Conservation (phyloP, 2,797 vertebrate species). For the Tamandua tetradactyla region DNA sequence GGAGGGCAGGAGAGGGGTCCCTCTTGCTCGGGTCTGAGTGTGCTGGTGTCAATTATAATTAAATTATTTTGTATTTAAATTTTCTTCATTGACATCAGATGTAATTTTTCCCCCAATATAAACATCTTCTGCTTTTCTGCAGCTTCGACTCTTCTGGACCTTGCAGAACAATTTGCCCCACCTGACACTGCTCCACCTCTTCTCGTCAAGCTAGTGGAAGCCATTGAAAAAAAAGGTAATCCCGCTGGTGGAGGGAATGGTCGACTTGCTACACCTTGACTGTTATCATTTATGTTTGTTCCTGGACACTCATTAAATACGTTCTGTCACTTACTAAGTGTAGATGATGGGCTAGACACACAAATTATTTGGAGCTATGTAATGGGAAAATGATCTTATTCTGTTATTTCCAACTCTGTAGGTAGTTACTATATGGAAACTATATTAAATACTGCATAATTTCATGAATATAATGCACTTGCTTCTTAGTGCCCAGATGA, state of each 20-base stretch:
- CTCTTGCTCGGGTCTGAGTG: neutral
- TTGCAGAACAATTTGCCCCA: slow-evolving; percentile 94
- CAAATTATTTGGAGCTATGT: neutral
- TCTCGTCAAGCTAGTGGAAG: slow-evolving; percentile 92
- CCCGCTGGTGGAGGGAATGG: neutral
- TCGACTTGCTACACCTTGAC: neutral
- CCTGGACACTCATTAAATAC: neutral
- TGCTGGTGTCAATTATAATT: neutral
- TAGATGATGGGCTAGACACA: neutral
- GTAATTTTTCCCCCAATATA: neutral
- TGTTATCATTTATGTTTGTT: neutral
- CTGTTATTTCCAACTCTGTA: neutral
- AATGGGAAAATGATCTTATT: neutral
- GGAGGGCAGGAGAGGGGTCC: too few relatives aligned
- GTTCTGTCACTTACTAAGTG: neutral
- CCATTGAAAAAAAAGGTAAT: slow-evolving; percentile 96
- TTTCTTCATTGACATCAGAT: slow-evolving; percentile 34
- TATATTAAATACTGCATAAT: slow-evolving; percentile 13
- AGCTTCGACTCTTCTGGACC: slow-evolving; percentile 91
- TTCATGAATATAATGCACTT: slow-evolving; percentile 56
- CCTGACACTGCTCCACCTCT: slow-evolving; percentile 92
- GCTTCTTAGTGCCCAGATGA: slow-evolving; percentile 29
- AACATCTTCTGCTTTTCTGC: slow-evolving; percentile 72
- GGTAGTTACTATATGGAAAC: slow-evolving; percentile 40
- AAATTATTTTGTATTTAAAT: slow-evolving; percentile 15